These are phyloP conservation scores for Calidris pygmaea DNA, from an alignment of 2,113 vertebrate species.

Conservation along the genomic window DNA sequence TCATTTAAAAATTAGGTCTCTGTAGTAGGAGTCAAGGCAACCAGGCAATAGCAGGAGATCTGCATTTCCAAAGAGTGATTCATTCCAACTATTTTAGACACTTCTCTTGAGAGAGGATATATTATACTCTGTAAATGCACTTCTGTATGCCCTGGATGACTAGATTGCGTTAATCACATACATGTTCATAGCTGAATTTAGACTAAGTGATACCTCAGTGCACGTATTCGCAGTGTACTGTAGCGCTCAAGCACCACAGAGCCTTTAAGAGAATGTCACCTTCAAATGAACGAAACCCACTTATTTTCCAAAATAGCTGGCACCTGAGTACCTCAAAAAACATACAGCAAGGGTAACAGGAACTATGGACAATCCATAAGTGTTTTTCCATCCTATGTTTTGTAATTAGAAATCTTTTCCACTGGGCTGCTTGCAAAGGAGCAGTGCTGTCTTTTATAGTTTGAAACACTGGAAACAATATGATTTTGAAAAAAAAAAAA, in stretches of 20 bases:
- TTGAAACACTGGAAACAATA: neutral
- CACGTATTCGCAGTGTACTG: rapidly evolving
- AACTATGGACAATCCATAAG: neutral
- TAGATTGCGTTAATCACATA: neutral
- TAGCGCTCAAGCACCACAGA: neutral
- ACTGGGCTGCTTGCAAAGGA: neutral
- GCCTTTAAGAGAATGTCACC: neutral
- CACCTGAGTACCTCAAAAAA: neutral
- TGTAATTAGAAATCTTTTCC: neutral
- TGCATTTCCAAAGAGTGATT: neutral
- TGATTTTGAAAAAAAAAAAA: neutral
- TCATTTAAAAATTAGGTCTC: neutral
- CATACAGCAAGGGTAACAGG: neutral
- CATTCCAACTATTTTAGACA: neutral
- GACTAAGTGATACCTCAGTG: neutral
- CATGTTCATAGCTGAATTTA: neutral
- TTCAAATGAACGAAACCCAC: neutral
- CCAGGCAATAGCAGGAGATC: neutral
- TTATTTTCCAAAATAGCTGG: neutral
- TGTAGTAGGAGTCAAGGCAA: neutral
- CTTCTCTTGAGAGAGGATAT: neutral
- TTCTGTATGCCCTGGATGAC: neutral
- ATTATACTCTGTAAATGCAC: neutral
- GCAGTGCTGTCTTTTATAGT: neutral
- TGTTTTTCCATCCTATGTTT: neutral